Conservation (phyloP, 2,888 invertebrate species). For the Campoplex nolae region DNA sequence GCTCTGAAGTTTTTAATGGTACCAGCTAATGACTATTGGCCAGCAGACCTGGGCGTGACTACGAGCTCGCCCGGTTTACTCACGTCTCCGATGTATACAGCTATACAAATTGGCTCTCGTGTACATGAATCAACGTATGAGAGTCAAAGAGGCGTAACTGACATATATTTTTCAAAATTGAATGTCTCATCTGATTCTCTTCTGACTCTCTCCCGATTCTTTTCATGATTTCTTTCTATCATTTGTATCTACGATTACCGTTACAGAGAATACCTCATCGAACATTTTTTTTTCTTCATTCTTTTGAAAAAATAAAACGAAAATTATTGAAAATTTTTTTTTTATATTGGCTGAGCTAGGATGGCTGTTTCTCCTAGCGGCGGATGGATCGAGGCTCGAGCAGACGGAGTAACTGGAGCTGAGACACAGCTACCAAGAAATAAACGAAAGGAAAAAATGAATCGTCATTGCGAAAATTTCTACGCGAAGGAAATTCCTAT, state of each 20-base stretch:
- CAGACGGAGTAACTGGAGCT: neutral
- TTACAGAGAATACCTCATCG: neutral
- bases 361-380: neutral
- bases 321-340: neutral
- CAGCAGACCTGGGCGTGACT: conserved; percentile 84
- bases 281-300: neutral
- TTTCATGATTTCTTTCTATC: neutral
- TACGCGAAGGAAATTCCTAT: neutral
- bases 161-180: conserved; percentile 1
- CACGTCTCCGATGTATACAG: conserved; percentile 38
- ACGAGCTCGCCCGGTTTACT: conserved; percentile 76
- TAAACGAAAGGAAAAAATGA: neutral
- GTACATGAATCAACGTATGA: conserved; percentile 13
- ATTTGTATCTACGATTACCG: neutral
- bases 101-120: conserved; percentile 5
- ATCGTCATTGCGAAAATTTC: neutral
- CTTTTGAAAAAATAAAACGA: too few species aligned
- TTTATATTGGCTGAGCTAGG: neutral
- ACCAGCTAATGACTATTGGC: conserved; percentile 85
- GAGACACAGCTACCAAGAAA: neutral
- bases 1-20: conserved; percentile 83
- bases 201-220: neutral
- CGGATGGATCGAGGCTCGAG: neutral
- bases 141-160: conserved; percentile 1
- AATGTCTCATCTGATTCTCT: neutral